Evolutionary conservation across 2,888 invertebrate species (phyloP), one percentile per base, ranked within the genome.

Genomic region (Drosophila antonietae): DNA sequence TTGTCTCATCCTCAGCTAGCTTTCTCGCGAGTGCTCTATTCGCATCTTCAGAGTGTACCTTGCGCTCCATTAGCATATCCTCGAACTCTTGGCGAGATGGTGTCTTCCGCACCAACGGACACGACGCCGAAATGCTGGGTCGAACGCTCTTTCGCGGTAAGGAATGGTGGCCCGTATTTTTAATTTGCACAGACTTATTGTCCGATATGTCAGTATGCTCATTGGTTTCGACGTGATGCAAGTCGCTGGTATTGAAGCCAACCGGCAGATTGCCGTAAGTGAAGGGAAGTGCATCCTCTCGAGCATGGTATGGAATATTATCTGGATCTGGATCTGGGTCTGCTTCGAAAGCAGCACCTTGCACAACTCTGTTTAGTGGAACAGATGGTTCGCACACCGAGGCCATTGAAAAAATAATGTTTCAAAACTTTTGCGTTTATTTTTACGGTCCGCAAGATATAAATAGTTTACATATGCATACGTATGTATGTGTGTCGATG

Each of bases 261-360:
- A 65, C 72, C 1, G 91, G 93, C 68, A 95, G 94, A 62, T 95
- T 95, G 66, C 97, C 97, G 95, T 97, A 98, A 33, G 96, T 96
- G 93, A 97, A 97, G 59, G 97, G 97, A 78, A 96, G 95, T 83
- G 97, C 96, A 93, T 97, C 96, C 79, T 96, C 95, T 82, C 97
- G 94, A 83, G 97, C 97, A 95, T 97, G 97, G 93, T 98, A 97
- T 76, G 97, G 97, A 91, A 97, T 97, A 73, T 78, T 83, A 41
- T 90, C 88, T 6, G 69, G 61, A 41, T 83, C 79, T 14, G 55
- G 12, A 18, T 51, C 51, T n/a, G 51, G 28, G 35, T 12, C 10
- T 65, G 37, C 8, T 60, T 51, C 49, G 31, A 51, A 33, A 12
- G 6, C 55, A 28, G 44, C 20, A 28, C 18, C 49, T 51, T 66